Percentiles rank a stretch among this genome's conserved stretches.
phyloP scores from a whole-genome alignment of 2,888 invertebrate genomes.

The Meloe dianella region DNA sequence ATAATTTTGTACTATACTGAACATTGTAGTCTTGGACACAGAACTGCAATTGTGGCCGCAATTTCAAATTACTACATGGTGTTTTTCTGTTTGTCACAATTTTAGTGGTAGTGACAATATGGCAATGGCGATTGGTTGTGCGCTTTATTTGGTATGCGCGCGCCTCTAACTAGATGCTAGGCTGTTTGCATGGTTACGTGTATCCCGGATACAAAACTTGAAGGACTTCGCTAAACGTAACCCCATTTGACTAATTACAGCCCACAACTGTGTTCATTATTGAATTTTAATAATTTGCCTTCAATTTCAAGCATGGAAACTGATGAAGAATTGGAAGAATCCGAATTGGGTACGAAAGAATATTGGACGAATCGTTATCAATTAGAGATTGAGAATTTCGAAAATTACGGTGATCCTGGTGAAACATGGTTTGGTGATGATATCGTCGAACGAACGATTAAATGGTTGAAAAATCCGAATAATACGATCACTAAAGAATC shows the following conservation, averaged over 20 bases:
- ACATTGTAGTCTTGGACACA: too few relatives aligned
- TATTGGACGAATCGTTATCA: conserved; percentile 90
- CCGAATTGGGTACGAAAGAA: conserved; percentile 76
- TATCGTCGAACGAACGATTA: conserved; percentile 75
- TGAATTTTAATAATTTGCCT: not conserved
- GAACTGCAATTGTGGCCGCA: too few relatives aligned
- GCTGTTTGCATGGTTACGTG: too few relatives aligned
- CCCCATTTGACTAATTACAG: conserved; percentile 1
- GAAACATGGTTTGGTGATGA: conserved; percentile 96
- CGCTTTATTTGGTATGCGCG: too few relatives aligned
- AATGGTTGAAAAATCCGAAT: conserved; percentile 69
- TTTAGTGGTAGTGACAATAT: too few relatives aligned
- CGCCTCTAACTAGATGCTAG: too few relatives aligned
- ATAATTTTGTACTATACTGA: too few relatives aligned
- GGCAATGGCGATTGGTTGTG: too few relatives aligned
- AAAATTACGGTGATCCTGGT: conserved; percentile 85
- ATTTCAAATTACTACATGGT: too few relatives aligned
- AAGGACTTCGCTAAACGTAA: too few relatives aligned
- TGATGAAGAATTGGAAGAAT: conserved; percentile 70
- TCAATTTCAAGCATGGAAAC: not conserved
- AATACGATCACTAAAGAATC: conserved; percentile 61
- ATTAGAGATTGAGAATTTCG: conserved; percentile 81
- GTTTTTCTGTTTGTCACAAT: too few relatives aligned
- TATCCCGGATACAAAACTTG: too few relatives aligned
- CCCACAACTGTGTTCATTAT: not conserved